Evolutionary conservation across 2,888 invertebrate species (phyloP).

Genomic region (Sussaba pulchella): DNA sequence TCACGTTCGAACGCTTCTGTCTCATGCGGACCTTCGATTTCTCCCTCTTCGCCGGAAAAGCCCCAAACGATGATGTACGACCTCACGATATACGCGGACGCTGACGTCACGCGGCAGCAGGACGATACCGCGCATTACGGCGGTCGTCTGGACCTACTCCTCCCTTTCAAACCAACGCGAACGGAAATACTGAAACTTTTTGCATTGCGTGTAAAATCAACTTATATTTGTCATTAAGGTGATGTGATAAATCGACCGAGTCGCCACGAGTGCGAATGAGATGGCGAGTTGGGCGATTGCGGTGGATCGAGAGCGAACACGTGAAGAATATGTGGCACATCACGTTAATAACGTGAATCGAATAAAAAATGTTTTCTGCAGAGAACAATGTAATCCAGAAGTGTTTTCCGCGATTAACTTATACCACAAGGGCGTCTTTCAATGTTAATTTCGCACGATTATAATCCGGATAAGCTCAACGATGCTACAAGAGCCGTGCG

Average conservation of each 20-base stretch:
- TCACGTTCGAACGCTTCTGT: conserved; percentile 73
- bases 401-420: no score
- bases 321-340: no score
- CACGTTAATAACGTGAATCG: no score
- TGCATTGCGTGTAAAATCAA: no score
- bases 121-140: not conserved
- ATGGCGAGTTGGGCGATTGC: no score
- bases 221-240: no score
- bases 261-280: no score
- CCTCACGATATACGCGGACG: conserved; percentile 14
- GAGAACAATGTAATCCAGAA: no score
- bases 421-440: not conserved
- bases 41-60: conserved; percentile 63
- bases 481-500: conserved; percentile 1
- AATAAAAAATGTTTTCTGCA: no score
- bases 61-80: conserved; percentile 76
- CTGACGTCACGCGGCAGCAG: not conserved
- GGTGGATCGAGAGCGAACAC: no score
- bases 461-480: conserved; percentile 25
- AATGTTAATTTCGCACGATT: not conserved
- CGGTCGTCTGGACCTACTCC: not conserved
- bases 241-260: no score
- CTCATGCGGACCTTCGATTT: conserved; percentile 14
- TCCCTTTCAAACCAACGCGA: not conserved
- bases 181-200: not conserved